Evolutionary conservation across 2,888 invertebrate genomes (phyloP), one percentile per base, ranked within the genome.

Genomic region (Eumerus sabulonum): DNA sequence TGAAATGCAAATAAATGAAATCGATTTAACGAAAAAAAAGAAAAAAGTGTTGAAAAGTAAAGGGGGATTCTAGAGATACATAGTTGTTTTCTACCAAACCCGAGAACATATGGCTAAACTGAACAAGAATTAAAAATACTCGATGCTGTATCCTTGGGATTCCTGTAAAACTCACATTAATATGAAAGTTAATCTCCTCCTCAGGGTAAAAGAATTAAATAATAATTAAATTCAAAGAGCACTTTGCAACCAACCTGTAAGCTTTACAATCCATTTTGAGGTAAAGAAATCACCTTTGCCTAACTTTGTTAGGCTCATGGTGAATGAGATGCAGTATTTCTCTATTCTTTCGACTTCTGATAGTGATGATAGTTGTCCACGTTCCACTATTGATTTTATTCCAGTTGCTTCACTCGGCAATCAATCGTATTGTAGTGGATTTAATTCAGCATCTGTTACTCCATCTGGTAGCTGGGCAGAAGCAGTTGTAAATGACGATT

Each of bases 211-310:
- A 56, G 18, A 54, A 35, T 35, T 44, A 57, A 45, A 36, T 12
- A 66, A 27, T 4, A 50, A 38, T 38, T 13, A 18, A 59, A 19
- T 35, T 27, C 1, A 59, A 11, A 63, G 44, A 64, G 50, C 70
- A 79, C 64, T 64, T 60, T 44, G 59, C 45, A 76, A 84, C 85
- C 86, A 85, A 87, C 87, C 87, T 87, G 86, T 83, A 70, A 86
- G 71, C 74, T 84, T 83, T 81, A 87, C 77, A 82, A 87, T 84
- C 85, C 86, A 85, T 70, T 85, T 85, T 67, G 83, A 83, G 38
- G 76, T 63, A 42, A 77, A 63, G 63, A 62, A 77, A 44, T 77
- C 77, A 77, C 73, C 67, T 53, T 71, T 56, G 70, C 81, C 66
- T 47, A 76, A 67, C 56, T 71, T 76, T 51, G 70, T 54, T 47